phyloP scores from a whole-genome alignment of 1,140 invertebrate species.

The Colletes gigas region DNA sequence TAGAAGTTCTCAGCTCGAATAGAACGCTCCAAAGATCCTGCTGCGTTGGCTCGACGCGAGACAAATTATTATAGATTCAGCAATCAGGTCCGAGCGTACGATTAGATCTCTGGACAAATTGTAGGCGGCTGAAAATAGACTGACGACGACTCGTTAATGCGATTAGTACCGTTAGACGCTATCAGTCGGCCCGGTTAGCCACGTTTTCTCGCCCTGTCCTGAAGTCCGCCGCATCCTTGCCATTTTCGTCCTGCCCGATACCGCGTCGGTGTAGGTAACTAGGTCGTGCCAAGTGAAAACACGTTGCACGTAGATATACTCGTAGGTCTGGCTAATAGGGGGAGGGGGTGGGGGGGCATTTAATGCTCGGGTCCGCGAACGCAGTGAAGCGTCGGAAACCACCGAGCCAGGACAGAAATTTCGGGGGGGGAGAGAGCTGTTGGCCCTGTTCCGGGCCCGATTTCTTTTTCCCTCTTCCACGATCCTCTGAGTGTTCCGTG shows the following conservation, averaged over 20 bases:
- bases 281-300: constrained; percentile 74
- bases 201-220: constrained; percentile 33
- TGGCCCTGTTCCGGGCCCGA: constrained; percentile 12
- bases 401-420: constrained; percentile 38
- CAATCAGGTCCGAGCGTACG: no score
- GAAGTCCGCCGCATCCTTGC: constrained; percentile 38
- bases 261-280: constrained; percentile 45
- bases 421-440: background rate
- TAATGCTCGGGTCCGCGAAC: constrained; percentile 14
- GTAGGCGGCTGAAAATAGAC: no score
- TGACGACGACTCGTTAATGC: no score
- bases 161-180: constrained; percentile 53
- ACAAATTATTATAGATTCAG: no score
- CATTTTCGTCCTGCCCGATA: constrained; percentile 50
- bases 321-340: constrained; percentile 24
- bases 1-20: no score
- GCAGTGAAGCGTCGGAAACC: constrained; percentile 28
- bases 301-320: constrained; percentile 57
- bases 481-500: background rate
- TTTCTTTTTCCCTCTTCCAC: constrained; percentile 5
- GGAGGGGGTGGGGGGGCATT: constrained; percentile 6
- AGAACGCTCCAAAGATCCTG: no score
- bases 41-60: no score
- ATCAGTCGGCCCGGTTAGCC: constrained; percentile 44
- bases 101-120: no score